Evolutionary conservation across 1,140 invertebrate genomes (phyloP), one percentile per base, ranked within the genome.

Genomic region (Bursaphelenchus mucronatus): DNA sequence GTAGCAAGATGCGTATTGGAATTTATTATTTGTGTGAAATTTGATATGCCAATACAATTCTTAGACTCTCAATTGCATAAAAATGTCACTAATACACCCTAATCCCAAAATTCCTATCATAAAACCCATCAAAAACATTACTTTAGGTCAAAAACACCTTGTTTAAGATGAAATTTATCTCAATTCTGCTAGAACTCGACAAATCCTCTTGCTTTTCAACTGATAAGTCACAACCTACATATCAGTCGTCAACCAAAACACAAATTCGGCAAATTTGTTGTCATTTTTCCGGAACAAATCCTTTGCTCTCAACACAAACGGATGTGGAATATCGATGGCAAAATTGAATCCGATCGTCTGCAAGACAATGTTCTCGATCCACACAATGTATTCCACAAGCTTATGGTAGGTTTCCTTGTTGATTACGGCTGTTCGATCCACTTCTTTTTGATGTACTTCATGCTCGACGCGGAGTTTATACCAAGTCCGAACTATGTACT

Each of bases 321-420:
- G 70, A 71, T 71, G 70, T 9, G 70, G 70, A 44, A 71, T 55
- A 11, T 69, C 56, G 17, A 75, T 55, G n/a, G 51, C 46, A n/a
- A 71, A 57, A 39, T 75, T 67, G 53, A 71, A 71, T 1, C 71
- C 70, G 43, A 71, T 71, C 11, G 73, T 74, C 43, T 75, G 72
- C 10, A 71, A 66, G 11, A 71, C 41, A 62, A 71, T 62, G 53
- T 70, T 76, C 50, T 71, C 70, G n/a, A 71, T 56, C 47, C 30
- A 63, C 6, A 75, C 72, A 40, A 71, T 62, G n/a, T 75, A 69
- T 17, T 75, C 69, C 11, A 46, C 65, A n/a, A 45, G 39, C 41
- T 71, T 54, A 19, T 74, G 17, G 9, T 15, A 41, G 30, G 49
- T 49, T 71, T 71, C 50, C 68, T 67, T 61, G 6, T n/a, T 66